phyloP scores from a whole-genome alignment of 2,888 invertebrate species.

The Cephus sareptanus region DNA sequence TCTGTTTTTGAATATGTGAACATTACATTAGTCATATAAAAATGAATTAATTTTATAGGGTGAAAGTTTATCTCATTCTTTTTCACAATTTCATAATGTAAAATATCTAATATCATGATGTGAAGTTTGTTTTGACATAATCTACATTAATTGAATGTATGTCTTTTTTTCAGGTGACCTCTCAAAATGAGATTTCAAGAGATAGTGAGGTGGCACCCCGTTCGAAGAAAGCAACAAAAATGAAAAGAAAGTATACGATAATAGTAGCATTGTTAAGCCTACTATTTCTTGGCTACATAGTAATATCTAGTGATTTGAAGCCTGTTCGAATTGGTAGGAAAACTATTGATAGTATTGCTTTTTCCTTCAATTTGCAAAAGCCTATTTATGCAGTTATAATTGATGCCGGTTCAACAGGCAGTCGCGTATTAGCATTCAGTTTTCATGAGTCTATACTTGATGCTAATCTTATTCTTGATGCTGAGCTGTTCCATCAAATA shows the following conservation, averaged over 20 bases:
- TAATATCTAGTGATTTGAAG: constrained; percentile 50
- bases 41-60: neutral
- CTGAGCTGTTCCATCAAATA: constrained; percentile 84
- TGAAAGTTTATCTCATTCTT: neutral
- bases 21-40: neutral
- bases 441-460: constrained; percentile 78
- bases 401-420: constrained; percentile 95
- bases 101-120: neutral
- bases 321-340: constrained; percentile 52
- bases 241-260: constrained; percentile 40
- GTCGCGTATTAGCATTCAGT: constrained; percentile 84
- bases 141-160: neutral
- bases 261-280: constrained; percentile 38
- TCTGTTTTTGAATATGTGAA: neutral
- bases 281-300: constrained; percentile 54
- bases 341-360: constrained; percentile 79
- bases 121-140: neutral
- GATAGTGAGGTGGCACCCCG: constrained; percentile 34
- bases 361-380: constrained; percentile 77
- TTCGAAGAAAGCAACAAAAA: constrained; percentile 36
- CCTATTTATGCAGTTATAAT: constrained; percentile 87
- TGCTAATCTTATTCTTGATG: constrained; percentile 80
- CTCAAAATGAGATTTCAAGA: constrained; percentile 35
- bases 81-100: neutral
- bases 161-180: constrained; percentile 33